Conservation (phyloP, 1,140 invertebrate species). For the Elymnias hypermnestra region DNA sequence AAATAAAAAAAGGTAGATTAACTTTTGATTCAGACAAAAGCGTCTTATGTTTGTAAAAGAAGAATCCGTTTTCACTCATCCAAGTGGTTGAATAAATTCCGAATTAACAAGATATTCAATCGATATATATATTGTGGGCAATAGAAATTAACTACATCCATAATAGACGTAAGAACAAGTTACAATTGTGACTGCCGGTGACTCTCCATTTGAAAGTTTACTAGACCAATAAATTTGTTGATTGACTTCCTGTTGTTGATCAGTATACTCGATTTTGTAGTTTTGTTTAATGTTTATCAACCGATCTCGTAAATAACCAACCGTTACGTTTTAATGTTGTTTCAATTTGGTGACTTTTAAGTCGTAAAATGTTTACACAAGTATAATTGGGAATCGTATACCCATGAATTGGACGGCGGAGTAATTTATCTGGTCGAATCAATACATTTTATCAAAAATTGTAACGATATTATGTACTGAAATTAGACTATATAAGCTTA, state of each 20-base stretch:
- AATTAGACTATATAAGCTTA: too few relatives aligned
- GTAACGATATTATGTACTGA: too few relatives aligned
- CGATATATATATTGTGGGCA: slow-evolving; percentile 23
- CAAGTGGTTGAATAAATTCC: too few relatives aligned
- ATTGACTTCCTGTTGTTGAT: slow-evolving; percentile 37
- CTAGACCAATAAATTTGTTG: slow-evolving; percentile 34
- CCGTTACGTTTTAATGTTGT: slow-evolving; percentile 13
- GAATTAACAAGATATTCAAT: slow-evolving; percentile 24
- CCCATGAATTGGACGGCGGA: slow-evolving; percentile 13
- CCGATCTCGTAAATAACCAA: slow-evolving; percentile 26
- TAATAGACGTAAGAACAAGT: slow-evolving; percentile 17
- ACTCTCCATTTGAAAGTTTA: slow-evolving; percentile 31
- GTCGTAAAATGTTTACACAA: slow-evolving; percentile 25
- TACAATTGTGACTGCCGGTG: slow-evolving; percentile 18
- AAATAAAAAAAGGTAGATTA: too few relatives aligned
- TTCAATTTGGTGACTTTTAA: slow-evolving; percentile 8
- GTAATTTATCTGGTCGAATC: too few relatives aligned
- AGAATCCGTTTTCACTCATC: too few relatives aligned
- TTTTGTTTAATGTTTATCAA: slow-evolving; percentile 28
- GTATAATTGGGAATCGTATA: slow-evolving; percentile 14
- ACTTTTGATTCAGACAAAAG: too few relatives aligned
- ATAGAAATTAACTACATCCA: slow-evolving; percentile 12
- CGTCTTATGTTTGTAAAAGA: too few relatives aligned
- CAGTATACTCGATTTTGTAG: slow-evolving; percentile 28
- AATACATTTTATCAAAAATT: too few relatives aligned